Evolutionary conservation across 2,113 vertebrate genomes (phyloP).

Genomic region (Crotalus tigris): DNA sequence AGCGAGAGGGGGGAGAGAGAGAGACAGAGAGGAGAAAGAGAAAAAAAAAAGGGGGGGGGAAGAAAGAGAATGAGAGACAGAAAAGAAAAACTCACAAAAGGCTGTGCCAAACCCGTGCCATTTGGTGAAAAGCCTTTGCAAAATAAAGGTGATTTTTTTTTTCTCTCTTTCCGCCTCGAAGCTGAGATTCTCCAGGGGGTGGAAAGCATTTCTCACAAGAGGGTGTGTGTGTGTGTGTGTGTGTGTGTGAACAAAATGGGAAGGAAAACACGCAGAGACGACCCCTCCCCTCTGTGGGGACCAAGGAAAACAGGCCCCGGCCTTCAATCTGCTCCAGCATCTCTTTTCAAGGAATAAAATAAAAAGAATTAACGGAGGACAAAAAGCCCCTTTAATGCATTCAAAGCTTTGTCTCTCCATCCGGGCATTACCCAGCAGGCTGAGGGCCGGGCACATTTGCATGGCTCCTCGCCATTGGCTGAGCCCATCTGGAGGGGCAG

Average conservation of each 20-base stretch:
- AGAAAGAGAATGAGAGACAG: background rate
- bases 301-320: background rate
- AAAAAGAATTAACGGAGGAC: no score
- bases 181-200: background rate
- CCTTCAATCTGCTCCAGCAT: background rate
- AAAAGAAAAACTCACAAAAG: background rate
- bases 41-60: no score
- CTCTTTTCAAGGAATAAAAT: background rate
- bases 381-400: background rate
- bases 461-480: constrained; percentile 7
- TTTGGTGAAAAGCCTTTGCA: background rate
- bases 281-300: background rate
- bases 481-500: no score
- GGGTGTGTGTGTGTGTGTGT: no score
- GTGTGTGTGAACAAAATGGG: background rate
- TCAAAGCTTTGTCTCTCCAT: background rate
- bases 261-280: no score
- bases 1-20: no score
- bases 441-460: background rate
- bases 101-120: background rate
- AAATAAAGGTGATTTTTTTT: background rate
- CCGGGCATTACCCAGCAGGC: background rate
- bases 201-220: background rate
- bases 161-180: background rate
- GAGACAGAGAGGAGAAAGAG: no score